phyloP scores from a whole-genome alignment of 2,888 invertebrate species.

The Drosophila nr. medialis region DNA sequence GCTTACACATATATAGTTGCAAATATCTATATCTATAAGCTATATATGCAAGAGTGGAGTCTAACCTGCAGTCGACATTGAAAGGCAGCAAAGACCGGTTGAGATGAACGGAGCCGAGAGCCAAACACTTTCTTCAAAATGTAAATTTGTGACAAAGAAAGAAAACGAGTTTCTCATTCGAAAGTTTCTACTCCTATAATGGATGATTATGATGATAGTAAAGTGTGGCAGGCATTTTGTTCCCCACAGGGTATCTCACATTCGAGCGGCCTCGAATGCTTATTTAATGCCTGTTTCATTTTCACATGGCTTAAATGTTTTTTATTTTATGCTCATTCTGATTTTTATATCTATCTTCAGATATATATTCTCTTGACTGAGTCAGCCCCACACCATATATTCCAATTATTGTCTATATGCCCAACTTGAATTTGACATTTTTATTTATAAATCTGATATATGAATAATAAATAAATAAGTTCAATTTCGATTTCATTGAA shows the following conservation, averaged over 20 bases:
- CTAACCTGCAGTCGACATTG: background rate
- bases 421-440: conserved; percentile 44
- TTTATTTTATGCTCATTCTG: conserved; percentile 61
- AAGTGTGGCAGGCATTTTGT: background rate
- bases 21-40: conserved; percentile 1
- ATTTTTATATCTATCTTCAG: background rate
- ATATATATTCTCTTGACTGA: conserved; percentile 15
- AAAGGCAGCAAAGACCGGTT: conserved; percentile 17
- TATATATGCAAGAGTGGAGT: background rate
- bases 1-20: background rate
- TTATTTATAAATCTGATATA: background rate
- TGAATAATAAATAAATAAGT: background rate
- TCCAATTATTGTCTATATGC: conserved; percentile 54
- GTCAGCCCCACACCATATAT: conserved; percentile 20
- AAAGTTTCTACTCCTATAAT: background rate
- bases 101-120: background rate
- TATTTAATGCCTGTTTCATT: conserved; percentile 15
- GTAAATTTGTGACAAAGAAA: background rate
- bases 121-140: background rate
- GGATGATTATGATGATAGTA: background rate
- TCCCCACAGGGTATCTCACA: background rate
- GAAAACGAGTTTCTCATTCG: background rate
- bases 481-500: background rate
- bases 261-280: background rate
- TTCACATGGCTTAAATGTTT: conserved; percentile 41